phyloP scores from a whole-genome alignment of 1,140 invertebrate species.

The Zaprionus davidi region DNA sequence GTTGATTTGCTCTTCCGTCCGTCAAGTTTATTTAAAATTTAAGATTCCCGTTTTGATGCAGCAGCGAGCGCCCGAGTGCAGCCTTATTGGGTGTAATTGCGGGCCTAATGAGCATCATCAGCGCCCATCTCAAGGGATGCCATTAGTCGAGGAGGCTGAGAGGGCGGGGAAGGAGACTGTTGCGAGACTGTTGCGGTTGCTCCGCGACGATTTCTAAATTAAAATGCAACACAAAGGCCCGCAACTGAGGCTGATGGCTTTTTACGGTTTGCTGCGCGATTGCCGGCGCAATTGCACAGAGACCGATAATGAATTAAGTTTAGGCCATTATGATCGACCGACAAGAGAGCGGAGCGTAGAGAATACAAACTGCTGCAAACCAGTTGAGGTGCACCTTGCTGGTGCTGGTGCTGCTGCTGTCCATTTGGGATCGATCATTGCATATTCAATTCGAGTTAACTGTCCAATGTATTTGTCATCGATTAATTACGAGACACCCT shows the following conservation, averaged over 20 bases:
- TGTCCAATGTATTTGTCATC: slow-evolving; percentile 19
- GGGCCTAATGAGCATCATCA: slow-evolving; percentile 26
- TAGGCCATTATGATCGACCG: slow-evolving; percentile 12
- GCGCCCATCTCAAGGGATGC: slow-evolving; percentile 28
- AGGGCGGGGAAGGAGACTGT: not conserved
- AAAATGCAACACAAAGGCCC: slow-evolving; percentile 33
- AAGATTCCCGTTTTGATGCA: slow-evolving; percentile 19
- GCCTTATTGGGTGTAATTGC: slow-evolving; percentile 33
- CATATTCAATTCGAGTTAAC: slow-evolving; percentile 18
- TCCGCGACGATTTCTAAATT: slow-evolving; percentile 26
- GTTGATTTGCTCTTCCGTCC: slow-evolving; percentile 5
- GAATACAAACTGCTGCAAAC: slow-evolving; percentile 10
- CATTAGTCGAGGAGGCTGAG: slow-evolving; percentile 15
- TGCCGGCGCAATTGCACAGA: slow-evolving; percentile 25
- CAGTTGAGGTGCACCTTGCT: slow-evolving; percentile 13
- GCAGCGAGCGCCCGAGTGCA: not conserved
- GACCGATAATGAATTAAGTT: slow-evolving; percentile 26
- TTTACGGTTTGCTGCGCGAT: slow-evolving; percentile 32
- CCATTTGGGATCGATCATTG: slow-evolving; percentile 19
- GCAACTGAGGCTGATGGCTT: slow-evolving; percentile 17
- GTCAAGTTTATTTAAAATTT: slow-evolving; percentile 20
- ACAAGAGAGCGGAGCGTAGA: slow-evolving; percentile 1
- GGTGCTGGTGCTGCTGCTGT: not conserved
- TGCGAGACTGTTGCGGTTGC: slow-evolving; percentile 2
- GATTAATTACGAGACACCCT: slow-evolving; percentile 21